These are phyloP conservation scores for Piaya cayana DNA, from an alignment of 2,113 vertebrate genomes.

Conservation along the genomic window DNA sequence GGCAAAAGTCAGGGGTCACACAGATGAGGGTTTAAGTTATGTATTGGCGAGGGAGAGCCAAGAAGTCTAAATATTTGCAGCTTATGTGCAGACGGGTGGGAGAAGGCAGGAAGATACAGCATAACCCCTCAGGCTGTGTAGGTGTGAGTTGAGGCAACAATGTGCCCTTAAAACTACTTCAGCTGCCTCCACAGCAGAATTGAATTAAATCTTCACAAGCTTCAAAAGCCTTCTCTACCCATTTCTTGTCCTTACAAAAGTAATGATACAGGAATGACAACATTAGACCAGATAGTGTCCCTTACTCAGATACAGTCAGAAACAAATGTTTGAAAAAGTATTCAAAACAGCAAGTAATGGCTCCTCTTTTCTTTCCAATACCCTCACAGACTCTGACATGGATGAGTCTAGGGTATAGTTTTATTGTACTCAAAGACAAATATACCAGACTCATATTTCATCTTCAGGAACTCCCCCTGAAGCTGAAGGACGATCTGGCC, in stretches of 20 bases:
- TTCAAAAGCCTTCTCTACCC: neutral
- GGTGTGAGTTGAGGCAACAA: neutral
- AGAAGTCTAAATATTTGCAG: neutral
- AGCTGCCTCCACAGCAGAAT: neutral
- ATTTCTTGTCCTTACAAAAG: neutral
- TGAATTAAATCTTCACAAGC: neutral
- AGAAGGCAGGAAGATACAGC: neutral
- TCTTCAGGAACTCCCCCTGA: neutral
- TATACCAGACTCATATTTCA: neutral
- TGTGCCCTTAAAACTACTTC: neutral
- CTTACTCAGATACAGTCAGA: neutral
- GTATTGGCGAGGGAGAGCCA: neutral
- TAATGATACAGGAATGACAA: neutral
- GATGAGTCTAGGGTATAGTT: neutral
- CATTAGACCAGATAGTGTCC: neutral
- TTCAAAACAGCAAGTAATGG: neutral
- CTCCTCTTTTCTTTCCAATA: neutral
- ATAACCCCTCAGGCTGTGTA: neutral
- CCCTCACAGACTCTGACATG: neutral
- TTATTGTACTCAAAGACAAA: neutral
- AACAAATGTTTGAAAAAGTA: neutral
- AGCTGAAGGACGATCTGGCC: neutral
- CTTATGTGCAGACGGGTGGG: neutral
- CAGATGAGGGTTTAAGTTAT: neutral
- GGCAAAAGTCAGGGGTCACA: conserved; percentile 21